Percentiles rank a stretch among this genome's conserved stretches.
phyloP scores from a whole-genome alignment of 2,113 vertebrate genomes.

The Papio anubis region DNA sequence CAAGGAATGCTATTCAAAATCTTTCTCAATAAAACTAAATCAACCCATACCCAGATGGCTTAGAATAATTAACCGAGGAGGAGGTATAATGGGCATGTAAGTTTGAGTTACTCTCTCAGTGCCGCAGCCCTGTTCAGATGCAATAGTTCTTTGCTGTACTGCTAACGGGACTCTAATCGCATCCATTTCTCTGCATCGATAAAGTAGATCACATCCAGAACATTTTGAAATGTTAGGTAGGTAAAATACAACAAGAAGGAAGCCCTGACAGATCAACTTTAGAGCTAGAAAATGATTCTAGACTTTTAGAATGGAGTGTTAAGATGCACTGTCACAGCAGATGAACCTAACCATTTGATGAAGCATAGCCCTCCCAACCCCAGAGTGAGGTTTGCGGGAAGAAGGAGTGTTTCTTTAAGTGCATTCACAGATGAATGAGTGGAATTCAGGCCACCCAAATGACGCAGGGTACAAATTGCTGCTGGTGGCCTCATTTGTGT shows the following conservation, averaged over 20 bases:
- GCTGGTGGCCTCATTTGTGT: neutral
- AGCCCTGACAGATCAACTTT: conserved; percentile 16
- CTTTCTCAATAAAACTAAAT: neutral
- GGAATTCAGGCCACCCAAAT: neutral
- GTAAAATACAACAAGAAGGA: conserved; percentile 52
- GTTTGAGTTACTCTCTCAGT: neutral
- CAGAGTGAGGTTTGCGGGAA: neutral
- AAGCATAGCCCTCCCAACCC: neutral
- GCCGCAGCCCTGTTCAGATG: neutral
- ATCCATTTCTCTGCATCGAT: neutral
- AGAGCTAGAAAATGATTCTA: neutral
- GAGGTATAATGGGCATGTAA: too few relatives aligned
- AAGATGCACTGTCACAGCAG: conserved; percentile 12
- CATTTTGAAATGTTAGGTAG: conserved; percentile 34
- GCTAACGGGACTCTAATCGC: conserved; percentile 27
- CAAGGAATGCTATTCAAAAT: neutral
- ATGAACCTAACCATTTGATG: neutral
- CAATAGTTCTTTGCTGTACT: conserved; percentile 10
- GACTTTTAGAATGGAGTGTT: conserved; percentile 20
- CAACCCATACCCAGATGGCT: neutral
- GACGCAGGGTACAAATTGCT: neutral
- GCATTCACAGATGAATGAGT: neutral
- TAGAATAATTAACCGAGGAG: neutral
- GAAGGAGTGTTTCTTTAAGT: neutral
- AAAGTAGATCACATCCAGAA: conserved; percentile 16